Conservation (phyloP, 2,797 vertebrate species). For the Macropus fuliginosus region DNA sequence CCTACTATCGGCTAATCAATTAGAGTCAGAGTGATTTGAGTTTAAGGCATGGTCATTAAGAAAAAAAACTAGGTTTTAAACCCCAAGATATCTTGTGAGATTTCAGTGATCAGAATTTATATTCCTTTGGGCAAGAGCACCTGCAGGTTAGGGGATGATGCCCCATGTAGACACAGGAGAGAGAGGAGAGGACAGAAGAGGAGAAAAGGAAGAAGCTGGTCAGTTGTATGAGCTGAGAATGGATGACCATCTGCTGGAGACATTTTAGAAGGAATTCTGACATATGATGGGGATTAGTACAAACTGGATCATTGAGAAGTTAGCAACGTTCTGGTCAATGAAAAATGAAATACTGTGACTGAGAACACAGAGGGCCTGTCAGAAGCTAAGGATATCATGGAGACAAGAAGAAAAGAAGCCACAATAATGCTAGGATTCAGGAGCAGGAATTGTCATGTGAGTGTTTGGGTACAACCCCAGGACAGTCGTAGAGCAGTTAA, state of each 20-base stretch:
- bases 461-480: not conserved
- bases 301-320: not conserved
- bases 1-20: too few relatives aligned
- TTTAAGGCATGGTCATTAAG: too few relatives aligned
- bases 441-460: not conserved
- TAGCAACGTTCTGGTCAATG: not conserved
- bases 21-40: too few relatives aligned
- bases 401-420: not conserved
- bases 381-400: not conserved
- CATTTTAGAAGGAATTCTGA: not conserved
- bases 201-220: too few relatives aligned
- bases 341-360: slow-evolving; percentile 23
- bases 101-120: too few relatives aligned
- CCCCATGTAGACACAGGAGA: too few relatives aligned
- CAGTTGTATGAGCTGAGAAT: not conserved
- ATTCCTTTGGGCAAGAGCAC: too few relatives aligned
- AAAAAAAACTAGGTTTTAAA: too few relatives aligned
- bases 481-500: not conserved
- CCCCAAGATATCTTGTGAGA: too few relatives aligned
- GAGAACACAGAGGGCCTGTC: slow-evolving; percentile 35
- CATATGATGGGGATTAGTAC: not conserved
- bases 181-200: too few relatives aligned
- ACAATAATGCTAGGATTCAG: not conserved
- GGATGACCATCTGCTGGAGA: not conserved
- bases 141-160: too few relatives aligned